Evolutionary conservation across 2,888 invertebrate species (phyloP).

Genomic region (Aphrophora alni): DNA sequence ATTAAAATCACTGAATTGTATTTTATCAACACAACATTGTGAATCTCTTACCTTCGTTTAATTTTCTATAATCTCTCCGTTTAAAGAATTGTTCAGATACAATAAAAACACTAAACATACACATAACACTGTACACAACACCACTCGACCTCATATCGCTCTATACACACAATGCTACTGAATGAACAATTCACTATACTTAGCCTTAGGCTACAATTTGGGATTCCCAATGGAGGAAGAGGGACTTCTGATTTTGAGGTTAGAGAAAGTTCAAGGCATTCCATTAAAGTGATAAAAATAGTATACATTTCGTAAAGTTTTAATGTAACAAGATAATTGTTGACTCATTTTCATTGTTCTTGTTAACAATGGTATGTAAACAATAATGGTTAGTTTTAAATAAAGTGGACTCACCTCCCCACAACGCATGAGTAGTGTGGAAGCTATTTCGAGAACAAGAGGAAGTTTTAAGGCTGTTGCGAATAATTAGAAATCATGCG

Average conservation of each 20-base stretch:
- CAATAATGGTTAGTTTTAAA: too few relatives aligned
- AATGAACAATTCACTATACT: neutral
- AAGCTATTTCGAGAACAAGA: too few relatives aligned
- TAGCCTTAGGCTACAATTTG: neutral
- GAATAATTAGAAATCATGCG: too few relatives aligned
- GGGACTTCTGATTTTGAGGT: neutral
- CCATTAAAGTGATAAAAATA: neutral
- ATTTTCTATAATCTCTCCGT: neutral
- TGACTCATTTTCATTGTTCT: conserved; percentile 4
- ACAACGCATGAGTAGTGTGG: too few relatives aligned
- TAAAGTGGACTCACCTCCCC: too few relatives aligned
- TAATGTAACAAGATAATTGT: neutral
- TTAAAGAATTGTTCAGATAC: neutral
- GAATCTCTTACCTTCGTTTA: neutral
- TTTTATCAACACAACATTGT: too few relatives aligned
- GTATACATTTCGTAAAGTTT: neutral
- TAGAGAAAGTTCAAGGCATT: neutral
- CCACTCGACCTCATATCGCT: neutral
- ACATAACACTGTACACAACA: neutral
- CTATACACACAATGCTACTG: neutral
- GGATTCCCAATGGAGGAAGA: neutral
- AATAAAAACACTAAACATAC: neutral
- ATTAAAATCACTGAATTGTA: too few relatives aligned
- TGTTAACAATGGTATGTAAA: neutral
- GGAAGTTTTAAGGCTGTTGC: too few relatives aligned